Percentiles rank a stretch among this genome's conserved stretches.
Conservation (phyloP, 2,113 vertebrate species). For the Perccottus glenii region DNA sequence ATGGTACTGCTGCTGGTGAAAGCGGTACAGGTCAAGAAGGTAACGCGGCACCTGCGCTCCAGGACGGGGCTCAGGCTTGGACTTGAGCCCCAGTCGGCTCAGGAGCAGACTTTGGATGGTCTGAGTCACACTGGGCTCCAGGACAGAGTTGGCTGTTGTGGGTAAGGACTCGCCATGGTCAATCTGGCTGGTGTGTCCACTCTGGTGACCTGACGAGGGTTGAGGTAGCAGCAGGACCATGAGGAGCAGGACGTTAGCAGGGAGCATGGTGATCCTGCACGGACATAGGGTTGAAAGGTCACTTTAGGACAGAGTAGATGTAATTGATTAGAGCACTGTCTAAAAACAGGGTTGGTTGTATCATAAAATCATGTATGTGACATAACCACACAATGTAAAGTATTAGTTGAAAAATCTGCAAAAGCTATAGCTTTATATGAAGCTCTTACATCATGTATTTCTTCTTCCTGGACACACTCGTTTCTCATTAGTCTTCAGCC, state of each 20-base stretch:
- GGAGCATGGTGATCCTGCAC: slow-evolving; percentile 84
- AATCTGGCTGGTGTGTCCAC: slow-evolving; percentile 63
- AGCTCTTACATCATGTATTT: slow-evolving; percentile 66
- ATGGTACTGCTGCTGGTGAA: slow-evolving; percentile 80
- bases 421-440: slow-evolving; percentile 52
- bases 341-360: background rate
- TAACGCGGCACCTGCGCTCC: slow-evolving; percentile 76
- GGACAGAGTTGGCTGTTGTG: slow-evolving; percentile 19
- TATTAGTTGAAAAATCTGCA: slow-evolving; percentile 50
- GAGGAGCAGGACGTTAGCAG: slow-evolving; percentile 84
- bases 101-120: slow-evolving; percentile 74
- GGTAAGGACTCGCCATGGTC: slow-evolving; percentile 52
- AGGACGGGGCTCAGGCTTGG: slow-evolving; percentile 74
- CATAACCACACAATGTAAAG: slow-evolving; percentile 41
- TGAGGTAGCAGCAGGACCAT: slow-evolving; percentile 84
- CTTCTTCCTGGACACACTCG: slow-evolving; percentile 70
- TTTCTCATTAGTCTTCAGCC: slow-evolving; percentile 70
- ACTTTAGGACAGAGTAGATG: background rate
- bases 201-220: slow-evolving; percentile 77
- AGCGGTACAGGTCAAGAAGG: slow-evolving; percentile 82
- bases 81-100: slow-evolving; percentile 73
- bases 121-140: slow-evolving; percentile 70
- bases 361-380: slow-evolving; percentile 17
- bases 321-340: slow-evolving; percentile 5
- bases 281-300: background rate